phyloP scores from a whole-genome alignment of 1,140 invertebrate genomes.

The Drosophila tristis region DNA sequence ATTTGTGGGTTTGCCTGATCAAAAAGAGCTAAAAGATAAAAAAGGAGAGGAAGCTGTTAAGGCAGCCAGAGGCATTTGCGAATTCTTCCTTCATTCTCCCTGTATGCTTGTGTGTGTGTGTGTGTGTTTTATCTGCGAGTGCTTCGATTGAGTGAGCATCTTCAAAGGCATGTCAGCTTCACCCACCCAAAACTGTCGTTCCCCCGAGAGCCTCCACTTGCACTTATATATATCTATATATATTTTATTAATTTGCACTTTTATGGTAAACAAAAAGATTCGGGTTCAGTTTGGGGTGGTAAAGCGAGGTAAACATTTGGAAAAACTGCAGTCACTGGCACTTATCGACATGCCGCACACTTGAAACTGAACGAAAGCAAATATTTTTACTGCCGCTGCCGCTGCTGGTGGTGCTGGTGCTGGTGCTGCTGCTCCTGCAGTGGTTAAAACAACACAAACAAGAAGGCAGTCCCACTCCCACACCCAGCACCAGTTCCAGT shows the following conservation, averaged over 20 bases:
- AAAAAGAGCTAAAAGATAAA: constrained; percentile 31
- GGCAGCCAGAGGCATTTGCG: constrained; percentile 25
- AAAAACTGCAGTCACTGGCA: constrained; percentile 50
- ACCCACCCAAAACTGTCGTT: too few relatives aligned
- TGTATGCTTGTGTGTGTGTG: constrained; percentile 1
- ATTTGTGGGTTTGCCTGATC: constrained; percentile 37
- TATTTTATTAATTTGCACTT: constrained; percentile 54
- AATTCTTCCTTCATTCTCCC: constrained; percentile 10
- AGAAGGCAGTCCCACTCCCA: constrained; percentile 11
- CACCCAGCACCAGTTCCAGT: too few relatives aligned
- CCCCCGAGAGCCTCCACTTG: neutral
- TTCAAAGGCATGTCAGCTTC: constrained; percentile 44
- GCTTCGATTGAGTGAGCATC: constrained; percentile 54
- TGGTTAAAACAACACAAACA: neutral
- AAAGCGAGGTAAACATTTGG: constrained; percentile 40
- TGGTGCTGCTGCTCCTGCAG: neutral
- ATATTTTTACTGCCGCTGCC: constrained; percentile 51
- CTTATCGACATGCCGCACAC: constrained; percentile 60
- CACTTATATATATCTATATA: constrained; percentile 1
- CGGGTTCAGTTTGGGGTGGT: neutral
- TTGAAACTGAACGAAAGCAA: constrained; percentile 69
- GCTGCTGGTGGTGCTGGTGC: neutral
- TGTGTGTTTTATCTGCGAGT: constrained; percentile 33
- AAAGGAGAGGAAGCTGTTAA: constrained; percentile 19
- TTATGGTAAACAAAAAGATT: constrained; percentile 7